These are phyloP conservation scores for Ectropis crepuscularia DNA, from an alignment of 2,888 invertebrate species.

Conservation along the genomic window DNA sequence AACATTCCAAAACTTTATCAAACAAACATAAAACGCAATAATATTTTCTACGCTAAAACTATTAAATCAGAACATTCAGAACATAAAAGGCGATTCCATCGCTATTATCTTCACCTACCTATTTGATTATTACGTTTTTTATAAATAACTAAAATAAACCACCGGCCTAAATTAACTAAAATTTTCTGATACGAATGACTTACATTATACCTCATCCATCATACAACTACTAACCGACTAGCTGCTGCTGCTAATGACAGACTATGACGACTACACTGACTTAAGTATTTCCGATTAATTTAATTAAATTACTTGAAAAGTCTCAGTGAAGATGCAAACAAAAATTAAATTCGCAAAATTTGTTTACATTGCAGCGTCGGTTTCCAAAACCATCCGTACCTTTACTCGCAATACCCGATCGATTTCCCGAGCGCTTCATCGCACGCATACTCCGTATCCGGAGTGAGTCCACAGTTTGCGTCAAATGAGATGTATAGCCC, in stretches of 20 bases:
- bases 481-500: constrained; percentile 80
- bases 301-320: neutral
- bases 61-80: too few relatives aligned
- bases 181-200: too few relatives aligned
- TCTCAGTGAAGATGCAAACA: constrained; percentile 23
- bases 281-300: neutral
- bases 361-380: constrained; percentile 81
- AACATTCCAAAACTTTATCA: too few relatives aligned
- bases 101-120: too few relatives aligned
- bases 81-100: too few relatives aligned
- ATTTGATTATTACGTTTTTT: too few relatives aligned
- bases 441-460: constrained; percentile 82
- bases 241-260: neutral
- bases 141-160: too few relatives aligned
- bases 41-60: too few relatives aligned
- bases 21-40: too few relatives aligned
- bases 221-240: neutral
- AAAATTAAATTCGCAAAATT: constrained; percentile 58
- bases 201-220: too few relatives aligned
- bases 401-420: constrained; percentile 83
- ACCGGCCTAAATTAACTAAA: too few relatives aligned
- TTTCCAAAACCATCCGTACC: constrained; percentile 81
- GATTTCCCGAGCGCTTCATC: constrained; percentile 83
- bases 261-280: neutral
- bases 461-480: constrained; percentile 79